Evolutionary conservation across 2,888 invertebrate genomes (phyloP).

Genomic region (Pristionchus arcanus): DNA sequence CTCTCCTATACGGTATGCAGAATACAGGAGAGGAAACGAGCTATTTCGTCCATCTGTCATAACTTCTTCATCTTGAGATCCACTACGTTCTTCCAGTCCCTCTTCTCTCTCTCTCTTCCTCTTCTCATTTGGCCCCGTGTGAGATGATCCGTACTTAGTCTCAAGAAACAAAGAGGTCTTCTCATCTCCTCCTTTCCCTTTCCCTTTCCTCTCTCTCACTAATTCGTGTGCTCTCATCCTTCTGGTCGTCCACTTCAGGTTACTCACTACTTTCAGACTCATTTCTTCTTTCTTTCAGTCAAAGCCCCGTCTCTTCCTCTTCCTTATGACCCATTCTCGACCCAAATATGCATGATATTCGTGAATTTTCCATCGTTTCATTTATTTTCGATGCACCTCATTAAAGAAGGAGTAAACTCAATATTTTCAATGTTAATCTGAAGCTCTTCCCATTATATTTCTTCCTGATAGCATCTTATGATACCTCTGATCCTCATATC

Average conservation of each 20-base stretch:
- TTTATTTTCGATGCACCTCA: not conserved
- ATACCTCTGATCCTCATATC: not conserved
- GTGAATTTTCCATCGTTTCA: too few relatives aligned
- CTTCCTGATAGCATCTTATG: too few relatives aligned
- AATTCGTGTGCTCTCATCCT: constrained; percentile 45
- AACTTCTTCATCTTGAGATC: not conserved
- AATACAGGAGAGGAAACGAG: not conserved
- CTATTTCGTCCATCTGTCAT: constrained; percentile 25
- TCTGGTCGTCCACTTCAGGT: constrained; percentile 26
- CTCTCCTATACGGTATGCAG: constrained; percentile 30
- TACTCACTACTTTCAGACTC: not conserved
- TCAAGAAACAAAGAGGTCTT: constrained; percentile 20
- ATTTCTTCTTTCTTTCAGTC: not conserved
- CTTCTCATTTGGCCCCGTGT: constrained; percentile 44
- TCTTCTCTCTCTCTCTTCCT: constrained; percentile 2
- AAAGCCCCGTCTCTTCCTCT: not conserved
- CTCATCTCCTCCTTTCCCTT: constrained; percentile 17
- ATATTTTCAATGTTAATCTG: too few relatives aligned
- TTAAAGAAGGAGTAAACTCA: too few relatives aligned
- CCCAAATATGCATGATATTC: too few relatives aligned
- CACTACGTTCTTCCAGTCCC: not conserved
- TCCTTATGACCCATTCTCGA: not conserved
- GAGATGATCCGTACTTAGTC: constrained; percentile 46
- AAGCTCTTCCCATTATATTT: too few relatives aligned
- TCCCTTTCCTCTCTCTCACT: constrained; percentile 32